A percentile compares a stretch with the other conserved stretches of the same genome.
phyloP scores from a whole-genome alignment of 2,113 vertebrate genomes.

The Muntiacus reevesi region DNA sequence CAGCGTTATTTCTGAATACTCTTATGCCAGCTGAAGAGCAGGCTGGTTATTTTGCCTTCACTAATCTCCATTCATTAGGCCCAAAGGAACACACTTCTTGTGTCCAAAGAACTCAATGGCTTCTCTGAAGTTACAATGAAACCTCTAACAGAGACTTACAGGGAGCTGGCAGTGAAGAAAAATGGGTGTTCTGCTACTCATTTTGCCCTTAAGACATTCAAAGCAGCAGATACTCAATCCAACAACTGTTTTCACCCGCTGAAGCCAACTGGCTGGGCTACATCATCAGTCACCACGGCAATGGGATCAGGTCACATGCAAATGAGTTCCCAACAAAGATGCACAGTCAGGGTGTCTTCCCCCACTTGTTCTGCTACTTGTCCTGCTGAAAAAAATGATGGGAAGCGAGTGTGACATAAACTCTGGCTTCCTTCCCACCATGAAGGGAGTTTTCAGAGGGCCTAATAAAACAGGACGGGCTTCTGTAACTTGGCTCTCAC shows the following conservation, averaged over 20 bases:
- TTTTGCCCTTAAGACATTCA: background rate
- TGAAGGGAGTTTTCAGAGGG: background rate
- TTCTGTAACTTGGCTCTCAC: background rate
- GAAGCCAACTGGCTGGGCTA: background rate
- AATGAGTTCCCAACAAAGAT: background rate
- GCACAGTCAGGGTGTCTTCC: background rate
- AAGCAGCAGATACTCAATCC: background rate
- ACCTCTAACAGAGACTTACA: background rate
- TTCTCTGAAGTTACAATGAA: slow-evolving; percentile 14
- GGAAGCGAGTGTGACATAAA: background rate
- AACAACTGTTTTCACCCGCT: background rate
- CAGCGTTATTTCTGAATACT: background rate
- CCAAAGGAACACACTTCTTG: background rate
- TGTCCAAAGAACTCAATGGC: background rate
- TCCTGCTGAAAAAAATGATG: background rate
- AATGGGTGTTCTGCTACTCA: background rate
- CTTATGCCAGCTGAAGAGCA: background rate
- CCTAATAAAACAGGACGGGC: background rate
- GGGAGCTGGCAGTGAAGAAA: background rate
- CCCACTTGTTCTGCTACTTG: background rate
- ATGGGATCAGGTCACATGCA: background rate
- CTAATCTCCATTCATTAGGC: background rate
- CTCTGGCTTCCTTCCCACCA: background rate
- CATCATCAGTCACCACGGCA: background rate
- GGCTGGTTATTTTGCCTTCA: background rate